Base-by-base conservation (phyloP, 2,113 vertebrate genomes). In the Charina bottae region DNA sequence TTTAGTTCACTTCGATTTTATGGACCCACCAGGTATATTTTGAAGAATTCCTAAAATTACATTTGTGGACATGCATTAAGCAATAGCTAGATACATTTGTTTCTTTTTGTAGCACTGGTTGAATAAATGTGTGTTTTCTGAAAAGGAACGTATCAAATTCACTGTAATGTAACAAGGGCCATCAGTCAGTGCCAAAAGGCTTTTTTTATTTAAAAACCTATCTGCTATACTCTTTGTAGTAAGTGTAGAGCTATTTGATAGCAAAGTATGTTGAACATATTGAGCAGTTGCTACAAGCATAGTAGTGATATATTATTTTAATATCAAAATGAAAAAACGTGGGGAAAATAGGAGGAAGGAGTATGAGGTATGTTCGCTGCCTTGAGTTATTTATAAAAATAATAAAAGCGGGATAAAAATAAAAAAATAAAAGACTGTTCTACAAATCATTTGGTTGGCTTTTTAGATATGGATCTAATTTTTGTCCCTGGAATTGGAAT, bases 1-100 rank as follows among this genome's bases (percentile, higher is more conserved):
- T 95, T 98, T 99, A 97, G 99, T 99, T 91, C 99, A 99, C 97
- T 99, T 99, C 94, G 99, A 99, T 98, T 99, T 99, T 98, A 99
- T 99, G 99, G 99, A 99, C 94, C 99, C 99, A 93, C 99, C 99
- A 98, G 99, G 99, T 99, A 97, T 90, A 94, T 33, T 89, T 91
- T 90, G 94, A 62, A 85, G 0, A 68, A 87, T 90, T 93, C 94
- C 84, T 89, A 56, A 88, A 53, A 54, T 85, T 15, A 23, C n/a
- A 8, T 56, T 92, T 93, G 5, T 59, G 55, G 28, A 33, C 8
- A 33, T 46, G 37, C 37, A 28, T 55, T 55, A 83, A 33, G 42
- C 24, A 24, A 19, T 59, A 33, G 6, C 3, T 24, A 33, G 54
- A 78, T 12, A 21, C 4, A 1, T 53, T 46, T 84, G 64, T 90